Evolutionary conservation across 2,888 invertebrate species (phyloP).

Genomic region (Pachycephus smyrnensis): DNA sequence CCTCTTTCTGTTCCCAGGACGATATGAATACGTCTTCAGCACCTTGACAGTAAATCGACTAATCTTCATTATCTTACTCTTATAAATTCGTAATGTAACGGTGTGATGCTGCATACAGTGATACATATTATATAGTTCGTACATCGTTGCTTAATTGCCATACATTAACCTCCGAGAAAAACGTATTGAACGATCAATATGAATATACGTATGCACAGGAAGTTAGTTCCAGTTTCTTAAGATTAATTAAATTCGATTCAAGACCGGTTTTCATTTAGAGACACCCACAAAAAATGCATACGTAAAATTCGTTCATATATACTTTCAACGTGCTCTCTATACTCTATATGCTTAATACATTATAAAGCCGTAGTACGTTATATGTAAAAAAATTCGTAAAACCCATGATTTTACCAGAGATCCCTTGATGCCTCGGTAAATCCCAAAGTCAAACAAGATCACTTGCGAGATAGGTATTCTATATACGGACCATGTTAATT

Average conservation of each 20-base stretch:
- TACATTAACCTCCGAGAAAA: not conserved
- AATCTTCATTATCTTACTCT: slow-evolving; percentile 26
- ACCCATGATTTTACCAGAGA: not conserved
- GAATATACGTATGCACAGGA: not conserved
- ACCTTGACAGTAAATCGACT: slow-evolving; percentile 26
- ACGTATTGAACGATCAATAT: not conserved
- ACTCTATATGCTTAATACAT: not conserved
- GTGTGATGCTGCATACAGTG: not conserved
- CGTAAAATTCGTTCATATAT: not conserved
- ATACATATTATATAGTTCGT: not conserved
- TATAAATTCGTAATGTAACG: not conserved
- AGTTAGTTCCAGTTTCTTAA: not conserved
- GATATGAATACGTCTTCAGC: slow-evolving; percentile 24
- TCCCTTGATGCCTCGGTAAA: not conserved
- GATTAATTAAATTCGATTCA: not conserved
- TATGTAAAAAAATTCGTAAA: not conserved
- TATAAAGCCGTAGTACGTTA: not conserved
- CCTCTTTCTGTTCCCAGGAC: slow-evolving; percentile 7
- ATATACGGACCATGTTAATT: not conserved
- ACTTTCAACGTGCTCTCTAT: not conserved
- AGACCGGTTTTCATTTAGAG: not conserved
- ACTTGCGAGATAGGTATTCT: not conserved
- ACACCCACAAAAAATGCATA: not conserved
- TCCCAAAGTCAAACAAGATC: not conserved
- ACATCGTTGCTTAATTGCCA: not conserved